Base-by-base conservation (phyloP, 92 coral and sea anemone species). In the Isaurus tuberculatus region DNA sequence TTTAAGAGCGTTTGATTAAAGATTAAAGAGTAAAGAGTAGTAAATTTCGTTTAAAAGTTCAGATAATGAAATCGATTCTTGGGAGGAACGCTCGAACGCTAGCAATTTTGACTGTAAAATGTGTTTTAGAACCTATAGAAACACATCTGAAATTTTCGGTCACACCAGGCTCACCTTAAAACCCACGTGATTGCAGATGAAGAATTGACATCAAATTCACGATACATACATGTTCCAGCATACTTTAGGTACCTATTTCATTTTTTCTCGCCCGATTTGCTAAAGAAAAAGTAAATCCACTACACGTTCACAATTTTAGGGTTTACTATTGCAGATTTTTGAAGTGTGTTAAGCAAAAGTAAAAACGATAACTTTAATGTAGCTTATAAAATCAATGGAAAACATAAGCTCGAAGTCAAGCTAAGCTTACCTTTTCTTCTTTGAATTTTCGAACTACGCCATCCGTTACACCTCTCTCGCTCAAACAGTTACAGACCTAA, bases 371-470 rank as follows among this genome's bases (percentile, higher is more conserved):
- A 46, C 53, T 46, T 46, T 46, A 15, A 46, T 46, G 53, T 46
- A 46, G 53, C 53, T 46, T 46, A 11, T 46, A 46, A 9, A 46
- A 46, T 46, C 53, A 46, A 46, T 46, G 53, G 53, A 5, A 46
- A 46, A 46, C 53, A 44, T 44, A 46, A 46, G 53, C 53, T 46
- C 53, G 53, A 46, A 46, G 19, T 46, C 53, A 46, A 46, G 53
- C 53, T 46, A 58, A 58, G 28, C 46, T 48, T 40, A 74, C 80
- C 80, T 74, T 74, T 74, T 74, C 79, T 72, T 72, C 79, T 37
- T 72, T 72, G 79, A 72, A 72, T 36, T 72, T 72, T 72, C 40
- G 17, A 26, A 72, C 79, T 27, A 72, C 79, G 48, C 55, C 49
- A 30, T 72, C 33, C 19, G 65, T 34, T 6, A 74, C 80, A 8